Base-by-base conservation (phyloP, 2,113 vertebrate species). In the Probosciger aterrimus region DNA sequence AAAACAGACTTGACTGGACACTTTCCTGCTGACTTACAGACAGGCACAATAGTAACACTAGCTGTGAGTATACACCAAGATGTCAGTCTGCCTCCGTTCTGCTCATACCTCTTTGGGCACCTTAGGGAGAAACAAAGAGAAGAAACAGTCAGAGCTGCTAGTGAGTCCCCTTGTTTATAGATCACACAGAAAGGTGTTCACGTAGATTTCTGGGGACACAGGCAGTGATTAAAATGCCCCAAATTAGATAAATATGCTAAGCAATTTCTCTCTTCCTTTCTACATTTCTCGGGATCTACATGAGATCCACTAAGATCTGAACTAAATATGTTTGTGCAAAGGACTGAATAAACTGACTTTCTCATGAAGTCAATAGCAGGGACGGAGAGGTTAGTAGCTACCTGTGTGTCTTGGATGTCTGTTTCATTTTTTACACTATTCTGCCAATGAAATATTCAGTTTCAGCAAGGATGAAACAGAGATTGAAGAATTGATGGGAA, bases 71-170 rank as follows among this genome's bases (percentile, higher is more conserved):
- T 53, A 91, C 73, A 86, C 35, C 80, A 91, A 95, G 81, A 7
- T 75, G 82, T 70, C 89, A 93, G 0, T 64, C 79, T 67, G 91
- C 80, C 92, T 95, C 44, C 9, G 0, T 52, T 78, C 63, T 94
- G 96, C n/a, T 27, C 97, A 93, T 98, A 99, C 99, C 99, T 99
- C 99, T 98, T 99, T 98, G n/a, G 99, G 99, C 67, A 99, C 99
- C 99, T 99, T 71, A 4, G 76, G 95, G 67, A 98, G 84, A 98
- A 91, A 92, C 9, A 96, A 90, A 77, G 68, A 90, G 68, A 86
- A 89, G 71, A 90, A 86, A 60, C 23, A 12, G 71, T 97, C 79
- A 97, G 94, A 87, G 43, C 63, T 81, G 50, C 25, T 39, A 24
- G 11, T 25, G 11, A 57, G 23, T 47, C 33, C 15, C 9, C 41